These are phyloP conservation scores for Pyrocoelia pectoralis DNA, from an alignment of 2,888 invertebrate species.

Conservation along the genomic window DNA sequence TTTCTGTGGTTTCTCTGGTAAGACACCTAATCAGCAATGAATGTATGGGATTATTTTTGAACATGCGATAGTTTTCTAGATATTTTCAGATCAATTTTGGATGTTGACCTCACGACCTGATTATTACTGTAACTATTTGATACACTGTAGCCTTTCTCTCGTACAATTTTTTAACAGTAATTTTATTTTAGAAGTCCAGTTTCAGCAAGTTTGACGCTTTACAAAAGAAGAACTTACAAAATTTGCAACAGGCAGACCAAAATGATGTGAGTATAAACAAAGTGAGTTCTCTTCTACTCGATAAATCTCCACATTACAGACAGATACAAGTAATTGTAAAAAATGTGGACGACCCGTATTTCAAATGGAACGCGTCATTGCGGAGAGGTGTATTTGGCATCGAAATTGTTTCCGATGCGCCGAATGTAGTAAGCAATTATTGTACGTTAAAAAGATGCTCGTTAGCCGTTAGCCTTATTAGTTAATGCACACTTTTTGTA, in stretches of 20 bases:
- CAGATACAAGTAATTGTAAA: conserved; percentile 66
- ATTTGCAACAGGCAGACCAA: conserved; percentile 73
- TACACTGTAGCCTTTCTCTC: too few species aligned
- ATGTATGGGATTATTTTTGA: too few species aligned
- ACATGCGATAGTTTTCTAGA: too few species aligned
- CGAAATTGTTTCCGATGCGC: conserved; percentile 94
- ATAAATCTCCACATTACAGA: conserved; percentile 13
- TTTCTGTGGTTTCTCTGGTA: too few species aligned
- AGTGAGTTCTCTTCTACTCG: too few species aligned
- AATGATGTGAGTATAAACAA: conserved; percentile 67
- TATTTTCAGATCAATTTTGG: too few species aligned
- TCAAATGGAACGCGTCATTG: conserved; percentile 96
- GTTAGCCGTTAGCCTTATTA: too few species aligned
- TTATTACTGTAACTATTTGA: too few species aligned
- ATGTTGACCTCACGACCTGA: too few species aligned
- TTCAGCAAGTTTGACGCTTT: conserved; percentile 79
- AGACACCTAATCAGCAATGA: too few species aligned
- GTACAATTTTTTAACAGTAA: neutral
- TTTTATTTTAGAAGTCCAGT: conserved; percentile 70
- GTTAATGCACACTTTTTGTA: too few species aligned
- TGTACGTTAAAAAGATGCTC: too few species aligned
- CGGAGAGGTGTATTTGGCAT: conserved; percentile 90
- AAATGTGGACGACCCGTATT: conserved; percentile 90
- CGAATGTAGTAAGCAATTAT: conserved; percentile 91
- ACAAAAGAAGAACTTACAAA: conserved; percentile 71